Conservation (phyloP, 2,797 vertebrate species). For the Delichon dasypus region DNA sequence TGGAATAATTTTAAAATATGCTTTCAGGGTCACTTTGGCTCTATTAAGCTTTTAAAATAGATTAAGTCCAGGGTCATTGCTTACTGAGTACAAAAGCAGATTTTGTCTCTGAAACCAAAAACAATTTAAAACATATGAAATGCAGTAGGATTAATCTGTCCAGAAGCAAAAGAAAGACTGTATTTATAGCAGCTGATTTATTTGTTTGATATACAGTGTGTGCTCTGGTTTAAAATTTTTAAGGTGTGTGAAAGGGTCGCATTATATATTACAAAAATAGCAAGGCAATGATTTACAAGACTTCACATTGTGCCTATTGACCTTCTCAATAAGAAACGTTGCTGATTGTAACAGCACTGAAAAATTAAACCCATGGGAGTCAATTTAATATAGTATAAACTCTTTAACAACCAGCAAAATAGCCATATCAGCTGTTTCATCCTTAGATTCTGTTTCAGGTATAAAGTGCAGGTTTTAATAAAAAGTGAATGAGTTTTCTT, state of each 20-base stretch:
- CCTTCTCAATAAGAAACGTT: constrained; percentile 79
- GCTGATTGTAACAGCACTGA: constrained; percentile 67
- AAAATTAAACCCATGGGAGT: constrained; percentile 76
- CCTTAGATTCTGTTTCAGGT: constrained; percentile 67
- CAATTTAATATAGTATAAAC: constrained; percentile 79
- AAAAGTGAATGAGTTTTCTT: constrained; percentile 55
- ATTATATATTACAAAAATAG: constrained; percentile 75
- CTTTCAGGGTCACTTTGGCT: constrained; percentile 3
- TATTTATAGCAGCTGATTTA: constrained; percentile 75
- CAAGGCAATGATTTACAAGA: constrained; percentile 76
- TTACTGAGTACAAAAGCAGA: constrained; percentile 48
- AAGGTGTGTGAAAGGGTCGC: constrained; percentile 69
- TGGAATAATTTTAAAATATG: constrained; percentile 16
- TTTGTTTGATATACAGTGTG: constrained; percentile 75
- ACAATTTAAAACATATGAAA: constrained; percentile 68
- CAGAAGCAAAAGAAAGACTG: constrained; percentile 64
- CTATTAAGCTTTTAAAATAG: constrained; percentile 57
- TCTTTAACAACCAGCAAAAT: constrained; percentile 72
- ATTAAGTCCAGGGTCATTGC: constrained; percentile 16
- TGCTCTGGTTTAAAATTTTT: constrained; percentile 77
- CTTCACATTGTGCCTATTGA: constrained; percentile 78
- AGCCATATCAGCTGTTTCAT: constrained; percentile 66
- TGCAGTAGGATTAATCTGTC: constrained; percentile 62
- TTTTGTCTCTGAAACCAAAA: constrained; percentile 52
- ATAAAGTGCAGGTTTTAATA: constrained; percentile 65